phyloP scores from a whole-genome alignment of 2,797 vertebrate species.

The Enteromius unitaeniatus region DNA sequence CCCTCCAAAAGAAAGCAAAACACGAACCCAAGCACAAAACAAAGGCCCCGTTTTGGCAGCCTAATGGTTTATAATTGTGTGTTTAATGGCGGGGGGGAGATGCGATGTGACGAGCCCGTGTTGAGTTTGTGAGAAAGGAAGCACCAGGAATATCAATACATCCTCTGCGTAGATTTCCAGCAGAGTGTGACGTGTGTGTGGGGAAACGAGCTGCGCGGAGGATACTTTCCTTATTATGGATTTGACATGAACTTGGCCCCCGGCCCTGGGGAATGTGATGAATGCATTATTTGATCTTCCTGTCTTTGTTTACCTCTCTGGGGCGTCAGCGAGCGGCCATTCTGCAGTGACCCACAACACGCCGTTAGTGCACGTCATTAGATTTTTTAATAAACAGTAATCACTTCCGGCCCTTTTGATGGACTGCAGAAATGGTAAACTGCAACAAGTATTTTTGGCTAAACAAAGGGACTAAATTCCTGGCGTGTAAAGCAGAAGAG shows the following conservation, averaged over 20 bases:
- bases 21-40: conserved; percentile 65
- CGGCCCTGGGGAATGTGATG: conserved; percentile 90
- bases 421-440: conserved; percentile 87
- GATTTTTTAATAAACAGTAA: conserved; percentile 27
- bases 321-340: conserved; percentile 78
- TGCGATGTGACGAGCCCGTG: conserved; percentile 79
- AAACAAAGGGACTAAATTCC: conserved; percentile 68
- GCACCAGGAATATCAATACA: conserved; percentile 90
- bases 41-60: conserved; percentile 76
- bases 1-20: conserved; percentile 57
- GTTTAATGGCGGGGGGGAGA: conserved; percentile 74
- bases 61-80: conserved; percentile 79
- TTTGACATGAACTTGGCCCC: conserved; percentile 96
- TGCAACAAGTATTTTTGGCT: conserved; percentile 69
- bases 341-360: conserved; percentile 41
- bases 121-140: conserved; percentile 98
- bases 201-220: conserved; percentile 88
- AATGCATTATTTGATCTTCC: conserved; percentile 98
- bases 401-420: conserved; percentile 81
- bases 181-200: conserved; percentile 89
- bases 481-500: conserved; percentile 78
- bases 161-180: conserved; percentile 95
- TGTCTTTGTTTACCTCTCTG: conserved; percentile 96
- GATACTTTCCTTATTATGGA: conserved; percentile 93
- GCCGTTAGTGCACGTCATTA: conserved; percentile 81